Conservation (phyloP, 1,140 invertebrate species). For the Diachasmimorpha longicaudata region DNA sequence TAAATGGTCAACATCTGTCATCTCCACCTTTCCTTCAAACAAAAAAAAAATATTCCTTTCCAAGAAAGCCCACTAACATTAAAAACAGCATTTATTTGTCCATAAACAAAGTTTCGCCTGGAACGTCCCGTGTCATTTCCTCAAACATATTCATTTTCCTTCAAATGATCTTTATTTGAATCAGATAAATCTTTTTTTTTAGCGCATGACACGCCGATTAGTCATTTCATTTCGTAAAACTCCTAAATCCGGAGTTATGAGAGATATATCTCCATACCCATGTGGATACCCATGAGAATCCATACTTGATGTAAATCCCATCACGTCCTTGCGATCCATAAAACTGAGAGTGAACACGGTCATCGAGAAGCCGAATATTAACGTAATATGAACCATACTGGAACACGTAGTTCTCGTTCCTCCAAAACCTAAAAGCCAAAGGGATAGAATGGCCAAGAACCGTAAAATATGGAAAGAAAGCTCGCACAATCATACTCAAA, state of each 20-base stretch:
- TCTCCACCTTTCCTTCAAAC: too few species aligned
- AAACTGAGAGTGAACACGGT: background rate
- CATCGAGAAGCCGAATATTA: background rate
- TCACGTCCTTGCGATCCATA: background rate
- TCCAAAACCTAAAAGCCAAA: background rate
- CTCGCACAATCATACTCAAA: constrained; percentile 44
- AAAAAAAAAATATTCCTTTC: too few species aligned
- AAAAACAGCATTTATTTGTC: too few species aligned
- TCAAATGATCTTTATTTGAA: too few species aligned
- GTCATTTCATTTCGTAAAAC: too few species aligned
- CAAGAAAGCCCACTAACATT: too few species aligned
- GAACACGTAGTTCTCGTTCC: background rate
- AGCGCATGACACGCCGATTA: too few species aligned
- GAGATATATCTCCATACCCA: background rate
- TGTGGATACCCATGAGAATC: background rate
- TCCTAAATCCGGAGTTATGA: background rate
- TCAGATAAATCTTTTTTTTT: too few species aligned
- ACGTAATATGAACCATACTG: background rate
- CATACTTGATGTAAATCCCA: background rate
- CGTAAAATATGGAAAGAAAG: background rate
- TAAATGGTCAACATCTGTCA: too few species aligned
- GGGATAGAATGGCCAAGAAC: background rate
- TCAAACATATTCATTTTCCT: too few species aligned
- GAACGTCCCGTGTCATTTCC: too few species aligned
- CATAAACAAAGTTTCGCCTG: too few species aligned